Evolutionary conservation across 2,888 invertebrate species (phyloP).

Genomic region (Pheosia tremula): DNA sequence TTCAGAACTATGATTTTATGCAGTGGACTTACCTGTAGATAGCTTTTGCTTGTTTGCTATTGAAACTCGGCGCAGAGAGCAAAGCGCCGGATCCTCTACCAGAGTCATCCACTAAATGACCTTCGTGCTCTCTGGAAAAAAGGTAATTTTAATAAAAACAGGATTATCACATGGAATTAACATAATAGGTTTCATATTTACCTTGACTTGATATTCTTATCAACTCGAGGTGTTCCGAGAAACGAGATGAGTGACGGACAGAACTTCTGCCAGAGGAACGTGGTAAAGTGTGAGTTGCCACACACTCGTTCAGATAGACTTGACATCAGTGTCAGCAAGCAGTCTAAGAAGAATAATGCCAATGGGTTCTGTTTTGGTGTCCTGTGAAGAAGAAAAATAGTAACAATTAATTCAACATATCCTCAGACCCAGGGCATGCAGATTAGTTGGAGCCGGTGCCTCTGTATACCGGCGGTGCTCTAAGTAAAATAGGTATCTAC

Average conservation of each 20-base stretch:
- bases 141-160: constrained; percentile 4
- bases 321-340: constrained; percentile 92
- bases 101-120: constrained; percentile 79
- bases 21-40: constrained; percentile 88
- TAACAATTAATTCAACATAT: no score
- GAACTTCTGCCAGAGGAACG: constrained; percentile 96
- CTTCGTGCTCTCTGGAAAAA: constrained; percentile 74
- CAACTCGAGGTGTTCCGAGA: constrained; percentile 94
- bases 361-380: constrained; percentile 86
- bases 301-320: constrained; percentile 93
- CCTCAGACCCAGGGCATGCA: no score
- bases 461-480: no score
- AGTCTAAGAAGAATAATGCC: constrained; percentile 93
- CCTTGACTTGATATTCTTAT: constrained; percentile 90
- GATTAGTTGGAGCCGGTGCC: no score
- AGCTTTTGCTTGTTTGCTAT: constrained; percentile 94
- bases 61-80: constrained; percentile 90
- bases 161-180: background rate
- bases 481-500: constrained; percentile 37
- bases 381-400: constrained; percentile 59
- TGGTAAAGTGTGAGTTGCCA: constrained; percentile 93
- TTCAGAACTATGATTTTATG: no score
- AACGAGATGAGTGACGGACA: constrained; percentile 95
- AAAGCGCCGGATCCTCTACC: constrained; percentile 89
- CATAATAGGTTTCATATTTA: constrained; percentile 43